Base-by-base conservation (phyloP, 1,140 invertebrate genomes). In the Atta colombica region DNA sequence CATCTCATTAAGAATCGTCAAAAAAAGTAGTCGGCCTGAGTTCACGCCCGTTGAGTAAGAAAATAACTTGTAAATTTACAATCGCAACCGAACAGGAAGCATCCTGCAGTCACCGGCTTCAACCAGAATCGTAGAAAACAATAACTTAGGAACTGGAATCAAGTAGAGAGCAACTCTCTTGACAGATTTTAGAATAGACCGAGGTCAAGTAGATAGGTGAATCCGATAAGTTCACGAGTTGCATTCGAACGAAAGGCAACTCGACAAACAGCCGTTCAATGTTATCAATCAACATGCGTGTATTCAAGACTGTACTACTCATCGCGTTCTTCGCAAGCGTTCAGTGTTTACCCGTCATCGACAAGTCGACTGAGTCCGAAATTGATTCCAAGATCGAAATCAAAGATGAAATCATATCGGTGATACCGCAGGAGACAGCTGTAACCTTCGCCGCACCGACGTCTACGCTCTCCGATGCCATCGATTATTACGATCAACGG, bases 401-500 rank as follows among this genome's bases (percentile, higher is more conserved):
- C 51, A 7, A 66, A 5, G 35, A 65, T 85, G 91, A 86, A 51
- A 53, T 10, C 77, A 7, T 28, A 14, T 72, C 45, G 21, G 8
- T 39, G 49, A 18, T n/a, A 31, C 35, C 18, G 35, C 72, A 81
- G 14, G 77, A 81, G 80, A 16, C 10, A 80, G 10, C 45, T 84
- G 12, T 21, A 85, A 25, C 25, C 77, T 60, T n/a, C 18, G 45
- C 25, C 21, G 49, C 21, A 35, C 35, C 61, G 8, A 12, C 28
- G 1, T 10, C 35, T 25, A 14, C 55, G 25, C n/a, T 14, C 28
- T n/a, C 28, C 18, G 69, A 84, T 4, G 12, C 7, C 39, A 61
- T 93, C 8, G 92, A 93, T 72, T 94, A 95, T 80, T 97, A 96
- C 92, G 97, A 97, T 93, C 97, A 97, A 91, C 93, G 97, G 39